These are phyloP conservation scores for Rhabdophis nuchalis DNA, from an alignment of 2,797 vertebrate genomes.

Conservation along the genomic window DNA sequence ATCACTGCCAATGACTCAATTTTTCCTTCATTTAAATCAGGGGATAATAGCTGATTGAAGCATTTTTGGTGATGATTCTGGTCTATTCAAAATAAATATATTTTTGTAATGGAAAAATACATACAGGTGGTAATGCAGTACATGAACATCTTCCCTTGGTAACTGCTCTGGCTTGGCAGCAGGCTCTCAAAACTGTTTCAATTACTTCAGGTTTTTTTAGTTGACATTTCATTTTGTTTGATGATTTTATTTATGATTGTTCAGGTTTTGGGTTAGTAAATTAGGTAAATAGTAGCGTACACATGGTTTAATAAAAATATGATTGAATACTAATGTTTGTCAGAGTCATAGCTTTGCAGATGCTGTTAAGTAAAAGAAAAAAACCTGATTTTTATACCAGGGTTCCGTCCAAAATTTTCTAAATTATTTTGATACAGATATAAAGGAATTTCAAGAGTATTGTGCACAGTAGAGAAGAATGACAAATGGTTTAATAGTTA, in stretches of 20 bases:
- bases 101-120: slow-evolving; percentile 26
- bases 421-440: not conserved
- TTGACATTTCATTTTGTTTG: not conserved
- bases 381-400: not conserved
- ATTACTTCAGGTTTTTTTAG: not conserved
- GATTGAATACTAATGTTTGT: not conserved
- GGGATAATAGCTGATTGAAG: slow-evolving; percentile 37
- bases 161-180: not conserved
- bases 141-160: not conserved
- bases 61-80: slow-evolving; percentile 41
- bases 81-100: slow-evolving; percentile 27
- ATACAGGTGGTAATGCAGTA: not conserved
- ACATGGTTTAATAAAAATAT: not conserved
- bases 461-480: not conserved
- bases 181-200: slow-evolving; percentile 7
- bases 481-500: not conserved
- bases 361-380: not conserved
- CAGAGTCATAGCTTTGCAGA: not conserved
- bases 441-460: not conserved
- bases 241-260: not conserved
- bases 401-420: not conserved
- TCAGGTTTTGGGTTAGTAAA: not conserved
- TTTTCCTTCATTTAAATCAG: slow-evolving; percentile 8
- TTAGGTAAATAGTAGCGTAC: not conserved
- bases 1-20: slow-evolving; percentile 49